These are phyloP conservation scores for Lissonota sp. DNA, from an alignment of 2,888 invertebrate species.

Conservation along the genomic window DNA sequence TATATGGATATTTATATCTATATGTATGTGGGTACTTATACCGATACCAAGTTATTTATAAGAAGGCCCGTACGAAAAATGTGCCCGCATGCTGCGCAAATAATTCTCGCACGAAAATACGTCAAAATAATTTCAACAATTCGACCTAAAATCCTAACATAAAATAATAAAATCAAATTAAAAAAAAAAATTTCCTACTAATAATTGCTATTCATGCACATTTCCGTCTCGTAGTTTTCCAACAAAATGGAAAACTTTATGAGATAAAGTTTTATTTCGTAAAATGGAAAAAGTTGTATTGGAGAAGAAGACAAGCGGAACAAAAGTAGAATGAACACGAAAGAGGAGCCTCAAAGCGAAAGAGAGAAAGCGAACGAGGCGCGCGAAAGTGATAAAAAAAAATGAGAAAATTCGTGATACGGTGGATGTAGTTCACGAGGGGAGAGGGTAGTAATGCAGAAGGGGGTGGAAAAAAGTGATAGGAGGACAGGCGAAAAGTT, in stretches of 20 bases:
- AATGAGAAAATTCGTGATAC: conserved; percentile 15
- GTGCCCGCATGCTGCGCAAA: background rate
- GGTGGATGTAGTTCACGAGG: background rate
- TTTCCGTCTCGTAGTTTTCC: background rate
- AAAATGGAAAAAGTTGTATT: conserved; percentile 48
- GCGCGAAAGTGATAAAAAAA: conserved; percentile 7
- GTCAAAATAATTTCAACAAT: conserved; percentile 12
- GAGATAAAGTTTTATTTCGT: conserved; percentile 34
- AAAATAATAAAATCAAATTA: background rate
- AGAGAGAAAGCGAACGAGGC: conserved; percentile 8
- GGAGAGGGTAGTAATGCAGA: conserved; percentile 12
- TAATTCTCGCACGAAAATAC: background rate
- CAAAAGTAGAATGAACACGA: too few species aligned
- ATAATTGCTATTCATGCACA: background rate
- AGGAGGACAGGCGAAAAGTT: conserved; percentile 31
- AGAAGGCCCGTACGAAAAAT: conserved; percentile 5
- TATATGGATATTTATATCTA: conserved; percentile 21
- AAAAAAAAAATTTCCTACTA: background rate
- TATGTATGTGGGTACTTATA: background rate
- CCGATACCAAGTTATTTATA: conserved; percentile 30
- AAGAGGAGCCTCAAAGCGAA: background rate
- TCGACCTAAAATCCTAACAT: background rate
- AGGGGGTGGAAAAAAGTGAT: conserved; percentile 18
- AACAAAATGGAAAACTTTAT: conserved; percentile 43
- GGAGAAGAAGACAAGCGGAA: background rate